These are phyloP conservation scores for Phoenicopterus ruber DNA, from an alignment of 2,113 vertebrate genomes.

Conservation along the genomic window DNA sequence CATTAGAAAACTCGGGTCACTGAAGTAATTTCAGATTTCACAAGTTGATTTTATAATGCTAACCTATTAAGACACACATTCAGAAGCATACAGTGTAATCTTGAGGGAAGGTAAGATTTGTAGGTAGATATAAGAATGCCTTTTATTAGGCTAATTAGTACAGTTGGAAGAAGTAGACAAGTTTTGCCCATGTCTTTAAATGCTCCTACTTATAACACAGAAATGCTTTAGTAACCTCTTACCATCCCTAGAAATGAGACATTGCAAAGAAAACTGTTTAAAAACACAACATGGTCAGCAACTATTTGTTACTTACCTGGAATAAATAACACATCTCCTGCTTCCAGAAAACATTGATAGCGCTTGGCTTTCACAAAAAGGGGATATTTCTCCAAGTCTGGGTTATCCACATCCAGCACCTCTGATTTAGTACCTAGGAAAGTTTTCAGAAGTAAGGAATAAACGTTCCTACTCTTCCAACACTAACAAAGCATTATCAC, in stretches of 20 bases:
- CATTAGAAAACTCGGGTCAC: neutral
- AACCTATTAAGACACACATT: neutral
- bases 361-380: slow-evolving; percentile 87
- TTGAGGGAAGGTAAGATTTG: neutral
- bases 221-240: neutral
- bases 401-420: slow-evolving; percentile 89
- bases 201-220: neutral
- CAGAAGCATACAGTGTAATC: neutral
- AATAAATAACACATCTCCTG: slow-evolving; percentile 94
- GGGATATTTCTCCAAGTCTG: slow-evolving; percentile 85
- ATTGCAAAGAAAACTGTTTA: neutral
- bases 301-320: slow-evolving; percentile 79
- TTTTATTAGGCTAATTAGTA: neutral
- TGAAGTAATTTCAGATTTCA: neutral
- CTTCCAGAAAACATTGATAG: slow-evolving; percentile 85
- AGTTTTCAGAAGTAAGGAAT: slow-evolving; percentile 12
- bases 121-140: neutral
- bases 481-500: neutral
- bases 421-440: slow-evolving; percentile 91
- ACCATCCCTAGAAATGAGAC: neutral
- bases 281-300: neutral
- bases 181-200: neutral
- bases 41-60: neutral
- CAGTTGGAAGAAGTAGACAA: neutral
- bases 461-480: neutral